These are phyloP conservation scores for Bombus waltoni DNA, from an alignment of 1,140 invertebrate genomes.

Conservation along the genomic window DNA sequence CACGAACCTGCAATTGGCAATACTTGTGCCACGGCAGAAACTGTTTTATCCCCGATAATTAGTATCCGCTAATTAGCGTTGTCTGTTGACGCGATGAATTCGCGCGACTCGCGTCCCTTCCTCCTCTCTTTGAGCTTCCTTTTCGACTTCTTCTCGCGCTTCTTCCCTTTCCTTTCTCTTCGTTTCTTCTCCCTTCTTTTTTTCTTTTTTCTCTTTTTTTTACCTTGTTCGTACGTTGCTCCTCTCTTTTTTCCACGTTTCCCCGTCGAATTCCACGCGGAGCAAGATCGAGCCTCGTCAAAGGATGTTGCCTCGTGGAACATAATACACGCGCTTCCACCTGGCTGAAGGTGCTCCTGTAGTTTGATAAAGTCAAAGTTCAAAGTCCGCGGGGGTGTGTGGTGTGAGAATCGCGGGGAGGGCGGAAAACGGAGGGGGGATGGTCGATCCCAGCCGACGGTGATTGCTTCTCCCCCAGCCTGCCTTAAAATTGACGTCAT, in stretches of 20 bases:
- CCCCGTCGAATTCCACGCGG: conserved; percentile 37
- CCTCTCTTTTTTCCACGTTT: neutral
- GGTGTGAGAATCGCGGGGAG: conserved; percentile 64
- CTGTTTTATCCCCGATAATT: conserved; percentile 45
- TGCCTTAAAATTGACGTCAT: conserved; percentile 82
- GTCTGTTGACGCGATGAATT: conserved; percentile 33
- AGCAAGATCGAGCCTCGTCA: conserved; percentile 53
- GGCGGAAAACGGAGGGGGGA: conserved; percentile 43
- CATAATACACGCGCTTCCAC: conserved; percentile 67
- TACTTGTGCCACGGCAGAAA: conserved; percentile 5
- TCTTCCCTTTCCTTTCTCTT: no score
- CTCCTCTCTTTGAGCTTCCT: neutral
- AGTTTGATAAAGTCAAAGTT: conserved; percentile 72
- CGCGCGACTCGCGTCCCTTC: neutral
- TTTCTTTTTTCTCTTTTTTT: neutral
- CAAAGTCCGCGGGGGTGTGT: conserved; percentile 69
- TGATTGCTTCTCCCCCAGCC: conserved; percentile 78
- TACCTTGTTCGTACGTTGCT: no score
- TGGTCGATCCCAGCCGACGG: conserved; percentile 69
- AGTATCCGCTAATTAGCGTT: conserved; percentile 52
- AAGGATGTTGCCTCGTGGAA: conserved; percentile 61
- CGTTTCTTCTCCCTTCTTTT: neutral
- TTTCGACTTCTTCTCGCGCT: no score
- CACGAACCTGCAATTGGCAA: conserved; percentile 21
- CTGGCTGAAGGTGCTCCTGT: conserved; percentile 68